phyloP scores from a whole-genome alignment of 1,140 invertebrate species.

The Meloidogyne chitwoodi region DNA sequence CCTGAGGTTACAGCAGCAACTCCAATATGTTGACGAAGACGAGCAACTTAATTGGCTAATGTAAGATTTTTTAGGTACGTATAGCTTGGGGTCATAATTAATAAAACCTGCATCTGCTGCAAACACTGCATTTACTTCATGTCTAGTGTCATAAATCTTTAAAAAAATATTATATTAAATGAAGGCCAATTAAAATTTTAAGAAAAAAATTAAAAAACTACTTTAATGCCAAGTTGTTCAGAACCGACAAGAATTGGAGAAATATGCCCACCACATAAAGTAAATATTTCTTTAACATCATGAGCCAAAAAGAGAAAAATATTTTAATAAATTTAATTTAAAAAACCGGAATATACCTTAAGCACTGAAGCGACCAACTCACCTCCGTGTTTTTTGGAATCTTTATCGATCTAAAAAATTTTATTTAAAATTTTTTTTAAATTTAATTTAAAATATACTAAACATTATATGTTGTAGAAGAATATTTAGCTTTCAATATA shows the following conservation, averaged over 20 bases:
- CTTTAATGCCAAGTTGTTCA: constrained; percentile 67
- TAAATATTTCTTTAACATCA: constrained; percentile 67
- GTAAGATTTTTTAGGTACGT: no score
- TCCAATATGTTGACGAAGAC: constrained; percentile 68
- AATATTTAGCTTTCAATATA: neutral
- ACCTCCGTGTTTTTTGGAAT: constrained; percentile 66
- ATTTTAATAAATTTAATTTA: no score
- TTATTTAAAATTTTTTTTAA: neutral
- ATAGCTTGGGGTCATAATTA: no score
- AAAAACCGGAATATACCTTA: constrained; percentile 60
- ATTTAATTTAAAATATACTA: neutral
- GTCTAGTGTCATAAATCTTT: constrained; percentile 15
- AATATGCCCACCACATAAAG: constrained; percentile 69
- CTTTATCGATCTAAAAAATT: constrained; percentile 62
- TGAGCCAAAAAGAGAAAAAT: constrained; percentile 61
- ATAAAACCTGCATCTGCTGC: constrained; percentile 66
- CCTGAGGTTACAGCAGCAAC: constrained; percentile 70
- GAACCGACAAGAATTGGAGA: constrained; percentile 69
- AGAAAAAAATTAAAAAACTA: constrained; percentile 56
- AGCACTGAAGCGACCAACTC: constrained; percentile 68
- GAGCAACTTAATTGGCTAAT: constrained; percentile 60
- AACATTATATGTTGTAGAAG: neutral
- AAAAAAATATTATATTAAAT: no score
- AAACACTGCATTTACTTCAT: constrained; percentile 64
- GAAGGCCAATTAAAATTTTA: neutral